Evolutionary conservation across 2,797 vertebrate genomes (phyloP).

Genomic region (Petrocephalus schoutedeni): DNA sequence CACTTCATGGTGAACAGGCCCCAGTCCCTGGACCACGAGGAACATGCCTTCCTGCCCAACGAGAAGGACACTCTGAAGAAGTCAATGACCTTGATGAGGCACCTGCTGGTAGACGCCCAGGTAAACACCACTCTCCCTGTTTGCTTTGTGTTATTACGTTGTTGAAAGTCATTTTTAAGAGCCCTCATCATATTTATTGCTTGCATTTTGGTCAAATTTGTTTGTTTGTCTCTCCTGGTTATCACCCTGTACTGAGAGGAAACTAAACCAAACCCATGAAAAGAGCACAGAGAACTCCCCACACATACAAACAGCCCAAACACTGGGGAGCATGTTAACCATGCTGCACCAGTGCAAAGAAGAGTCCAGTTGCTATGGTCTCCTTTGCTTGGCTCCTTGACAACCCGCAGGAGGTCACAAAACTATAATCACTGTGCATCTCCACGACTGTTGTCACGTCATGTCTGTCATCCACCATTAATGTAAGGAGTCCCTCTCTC

Average conservation of each 20-base stretch:
- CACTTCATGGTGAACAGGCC: conserved; percentile 79
- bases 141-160: background rate
- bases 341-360: background rate
- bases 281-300: background rate
- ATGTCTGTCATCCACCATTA: background rate
- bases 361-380: background rate
- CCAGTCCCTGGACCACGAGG: conserved; percentile 68
- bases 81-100: conserved; percentile 85
- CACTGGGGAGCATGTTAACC: background rate
- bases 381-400: background rate
- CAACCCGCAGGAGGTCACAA: background rate
- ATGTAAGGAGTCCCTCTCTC: background rate
- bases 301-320: background rate
- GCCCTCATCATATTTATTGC: background rate
- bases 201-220: background rate
- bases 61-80: conserved; percentile 79
- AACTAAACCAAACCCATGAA: background rate
- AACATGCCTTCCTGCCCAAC: conserved; percentile 61
- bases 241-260: background rate
- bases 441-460: background rate
- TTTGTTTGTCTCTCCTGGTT: background rate
- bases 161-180: background rate
- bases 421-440: background rate
- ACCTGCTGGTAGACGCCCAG: conserved; percentile 85
- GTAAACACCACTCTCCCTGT: conserved; percentile 50